Percentiles rank a stretch among this genome's conserved stretches.
Conservation (phyloP, 2,888 invertebrate genomes). For the Andrena bicolor region DNA sequence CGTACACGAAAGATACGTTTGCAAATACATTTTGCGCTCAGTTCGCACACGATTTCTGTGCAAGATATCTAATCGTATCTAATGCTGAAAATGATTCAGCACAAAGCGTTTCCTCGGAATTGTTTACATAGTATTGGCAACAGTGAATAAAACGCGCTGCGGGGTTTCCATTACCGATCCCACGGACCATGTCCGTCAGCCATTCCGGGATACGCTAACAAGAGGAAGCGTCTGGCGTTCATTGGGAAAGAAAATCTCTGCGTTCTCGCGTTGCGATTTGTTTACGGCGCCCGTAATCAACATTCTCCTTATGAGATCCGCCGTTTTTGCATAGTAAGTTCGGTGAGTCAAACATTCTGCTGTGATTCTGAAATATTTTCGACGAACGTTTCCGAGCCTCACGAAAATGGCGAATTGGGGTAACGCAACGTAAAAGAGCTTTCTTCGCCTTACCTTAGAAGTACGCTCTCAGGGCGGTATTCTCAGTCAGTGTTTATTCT, state of each 20-base stretch:
- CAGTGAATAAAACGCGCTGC: slow-evolving; percentile 32
- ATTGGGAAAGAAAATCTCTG: slow-evolving; percentile 46
- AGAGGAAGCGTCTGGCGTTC: slow-evolving; percentile 47
- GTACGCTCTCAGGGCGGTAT: background rate
- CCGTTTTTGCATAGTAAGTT: slow-evolving; percentile 65
- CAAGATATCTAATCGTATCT: too few relatives aligned
- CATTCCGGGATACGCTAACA: slow-evolving; percentile 63
- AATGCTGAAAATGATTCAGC: background rate
- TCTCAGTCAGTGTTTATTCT: too few relatives aligned
- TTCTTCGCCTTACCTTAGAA: slow-evolving; percentile 12
- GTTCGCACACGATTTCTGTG: too few relatives aligned
- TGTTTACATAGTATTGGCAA: slow-evolving; percentile 6
- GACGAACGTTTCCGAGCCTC: slow-evolving; percentile 23
- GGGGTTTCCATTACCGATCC: slow-evolving; percentile 59
- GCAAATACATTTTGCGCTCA: too few relatives aligned
- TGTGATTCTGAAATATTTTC: slow-evolving; percentile 46
- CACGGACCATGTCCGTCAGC: slow-evolving; percentile 63
- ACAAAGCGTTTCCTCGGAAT: background rate
- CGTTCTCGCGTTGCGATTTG: slow-evolving; percentile 62
- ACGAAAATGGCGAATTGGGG: slow-evolving; percentile 55
- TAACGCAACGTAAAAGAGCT: slow-evolving; percentile 36
- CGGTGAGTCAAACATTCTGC: slow-evolving; percentile 69
- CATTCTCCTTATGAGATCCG: slow-evolving; percentile 60
- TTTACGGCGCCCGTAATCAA: slow-evolving; percentile 60
- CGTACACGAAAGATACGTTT: too few relatives aligned